phyloP scores from a whole-genome alignment of 2,888 invertebrate species.

The Ennomos quercinarius region DNA sequence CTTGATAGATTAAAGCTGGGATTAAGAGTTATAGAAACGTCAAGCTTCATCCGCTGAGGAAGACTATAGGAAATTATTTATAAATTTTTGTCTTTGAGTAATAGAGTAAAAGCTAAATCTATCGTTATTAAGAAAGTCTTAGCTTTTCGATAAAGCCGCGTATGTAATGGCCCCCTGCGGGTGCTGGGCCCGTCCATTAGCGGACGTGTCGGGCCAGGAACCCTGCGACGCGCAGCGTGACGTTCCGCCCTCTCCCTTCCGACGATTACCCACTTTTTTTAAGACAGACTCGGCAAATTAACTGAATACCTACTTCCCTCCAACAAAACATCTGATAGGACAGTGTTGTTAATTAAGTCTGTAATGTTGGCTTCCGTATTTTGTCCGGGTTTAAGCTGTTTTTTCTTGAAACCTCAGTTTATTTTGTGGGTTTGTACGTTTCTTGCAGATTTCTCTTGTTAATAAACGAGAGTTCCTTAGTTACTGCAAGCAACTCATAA shows the following conservation, averaged over 20 bases:
- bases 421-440: conserved; percentile 30
- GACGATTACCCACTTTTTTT: conserved; percentile 54
- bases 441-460: conserved; percentile 29
- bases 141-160: conserved; percentile 69
- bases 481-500: conserved; percentile 8
- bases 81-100: conserved; percentile 45
- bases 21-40: conserved; percentile 39
- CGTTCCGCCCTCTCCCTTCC: conserved; percentile 46
- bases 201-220: conserved; percentile 63
- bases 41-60: conserved; percentile 29
- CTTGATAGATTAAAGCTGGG: conserved; percentile 40
- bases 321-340: conserved; percentile 42
- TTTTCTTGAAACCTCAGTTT: conserved; percentile 15
- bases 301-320: conserved; percentile 46
- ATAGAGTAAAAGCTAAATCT: conserved; percentile 57
- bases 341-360: conserved; percentile 42
- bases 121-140: conserved; percentile 68
- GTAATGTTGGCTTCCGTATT: conserved; percentile 38
- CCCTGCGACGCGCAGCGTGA: conserved; percentile 74
- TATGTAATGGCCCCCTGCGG: conserved; percentile 69
- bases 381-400: conserved; percentile 22
- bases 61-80: conserved; percentile 42
- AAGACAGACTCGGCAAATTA: conserved; percentile 54
- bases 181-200: conserved; percentile 70
- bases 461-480: conserved; percentile 8